A percentile compares a stretch with the other conserved stretches of the same genome.
Conservation (phyloP, 1,140 invertebrate genomes). For the Tribolium madens region DNA sequence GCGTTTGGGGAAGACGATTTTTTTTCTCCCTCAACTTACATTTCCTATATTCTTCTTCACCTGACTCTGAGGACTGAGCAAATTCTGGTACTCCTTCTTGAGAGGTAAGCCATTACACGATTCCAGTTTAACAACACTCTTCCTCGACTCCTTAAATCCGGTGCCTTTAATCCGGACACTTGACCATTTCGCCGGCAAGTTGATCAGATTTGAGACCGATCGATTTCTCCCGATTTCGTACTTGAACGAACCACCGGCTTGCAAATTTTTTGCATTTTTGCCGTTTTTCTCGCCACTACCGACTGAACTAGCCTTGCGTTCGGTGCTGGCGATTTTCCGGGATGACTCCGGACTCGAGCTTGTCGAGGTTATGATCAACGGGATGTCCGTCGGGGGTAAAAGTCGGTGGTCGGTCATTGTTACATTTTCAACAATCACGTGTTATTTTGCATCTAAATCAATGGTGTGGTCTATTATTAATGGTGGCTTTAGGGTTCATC, state of each 20-base stretch:
- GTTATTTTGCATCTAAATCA: neutral
- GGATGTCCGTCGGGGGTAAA: constrained; percentile 59
- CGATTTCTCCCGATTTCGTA: constrained; percentile 62
- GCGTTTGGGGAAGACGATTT: too few species aligned
- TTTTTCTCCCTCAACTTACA: constrained; percentile 56
- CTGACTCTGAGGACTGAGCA: constrained; percentile 58
- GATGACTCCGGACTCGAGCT: constrained; percentile 53
- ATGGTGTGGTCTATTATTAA: neutral
- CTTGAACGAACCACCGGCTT: constrained; percentile 60
- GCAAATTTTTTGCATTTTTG: constrained; percentile 47
- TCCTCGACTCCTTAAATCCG: constrained; percentile 67
- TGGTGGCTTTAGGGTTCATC: neutral
- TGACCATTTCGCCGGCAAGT: constrained; percentile 68
- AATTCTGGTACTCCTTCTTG: constrained; percentile 66
- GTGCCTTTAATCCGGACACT: constrained; percentile 72
- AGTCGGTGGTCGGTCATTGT: constrained; percentile 30
- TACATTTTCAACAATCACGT: constrained; percentile 6
- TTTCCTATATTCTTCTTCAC: constrained; percentile 63
- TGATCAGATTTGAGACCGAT: constrained; percentile 58
- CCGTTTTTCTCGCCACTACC: neutral
- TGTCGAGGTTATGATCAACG: constrained; percentile 60
- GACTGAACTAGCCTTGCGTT: constrained; percentile 9
- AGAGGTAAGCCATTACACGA: constrained; percentile 70
- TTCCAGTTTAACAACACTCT: constrained; percentile 72
- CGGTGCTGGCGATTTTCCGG: constrained; percentile 33